Evolutionary conservation across 2,888 invertebrate genomes (phyloP).

Genomic region (Tanypteryx hageni): DNA sequence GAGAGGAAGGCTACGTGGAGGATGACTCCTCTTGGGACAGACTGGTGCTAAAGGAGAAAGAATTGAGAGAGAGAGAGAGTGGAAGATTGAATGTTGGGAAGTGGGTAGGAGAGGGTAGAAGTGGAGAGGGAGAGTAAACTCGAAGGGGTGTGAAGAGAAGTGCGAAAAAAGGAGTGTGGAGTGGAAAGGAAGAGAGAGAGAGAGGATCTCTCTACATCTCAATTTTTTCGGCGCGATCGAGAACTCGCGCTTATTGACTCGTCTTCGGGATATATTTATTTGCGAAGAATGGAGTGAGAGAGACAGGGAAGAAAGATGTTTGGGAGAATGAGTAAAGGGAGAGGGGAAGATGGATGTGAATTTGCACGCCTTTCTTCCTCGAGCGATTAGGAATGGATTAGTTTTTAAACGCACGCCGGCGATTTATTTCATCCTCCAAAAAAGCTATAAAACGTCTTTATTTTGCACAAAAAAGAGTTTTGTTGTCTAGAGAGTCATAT

Average conservation of each 20-base stretch:
- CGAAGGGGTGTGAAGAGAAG: not conserved
- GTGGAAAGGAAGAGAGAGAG: not conserved
- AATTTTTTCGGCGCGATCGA: constrained; percentile 10
- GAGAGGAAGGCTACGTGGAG: too few species aligned
- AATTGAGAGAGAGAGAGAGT: not conserved
- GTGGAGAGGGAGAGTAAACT: not conserved
- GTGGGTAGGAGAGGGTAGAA: too few species aligned
- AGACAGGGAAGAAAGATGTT: not conserved
- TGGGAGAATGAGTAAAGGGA: not conserved
- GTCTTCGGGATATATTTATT: constrained; percentile 12
- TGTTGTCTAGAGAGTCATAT: too few species aligned
- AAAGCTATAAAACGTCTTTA: too few species aligned
- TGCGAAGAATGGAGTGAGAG: not conserved
- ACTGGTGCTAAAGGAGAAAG: not conserved
- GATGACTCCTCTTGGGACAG: too few species aligned
- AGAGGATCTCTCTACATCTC: not conserved
- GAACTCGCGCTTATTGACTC: constrained; percentile 12
- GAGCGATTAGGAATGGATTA: constrained; percentile 6
- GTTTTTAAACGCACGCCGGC: not conserved
- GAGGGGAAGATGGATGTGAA: constrained; percentile 8
- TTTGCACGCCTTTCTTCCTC: constrained; percentile 17
- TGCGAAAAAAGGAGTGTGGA: not conserved
- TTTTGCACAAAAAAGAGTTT: too few species aligned
- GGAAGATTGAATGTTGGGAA: not conserved
- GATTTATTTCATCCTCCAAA: too few species aligned